Evolutionary conservation across 2,797 vertebrate genomes (phyloP), one percentile per base, ranked within the genome.

Genomic region (Typhlichthys eigenmanni): DNA sequence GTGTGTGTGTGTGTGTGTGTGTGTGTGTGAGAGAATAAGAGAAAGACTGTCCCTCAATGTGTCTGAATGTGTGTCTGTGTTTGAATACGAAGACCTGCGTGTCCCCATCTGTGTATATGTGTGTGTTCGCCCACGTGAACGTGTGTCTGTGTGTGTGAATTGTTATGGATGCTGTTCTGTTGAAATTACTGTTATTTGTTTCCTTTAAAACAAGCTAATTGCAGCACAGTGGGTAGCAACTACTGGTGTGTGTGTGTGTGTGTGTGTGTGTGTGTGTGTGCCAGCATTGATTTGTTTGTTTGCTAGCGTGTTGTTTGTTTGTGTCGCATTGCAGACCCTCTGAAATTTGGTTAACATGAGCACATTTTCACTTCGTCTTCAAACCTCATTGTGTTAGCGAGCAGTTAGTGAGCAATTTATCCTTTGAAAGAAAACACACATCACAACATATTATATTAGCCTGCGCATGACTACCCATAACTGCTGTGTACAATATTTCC

Each of bases 121-220:
- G 45, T 48, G 19, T 19, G 19, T 19, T 19, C 19, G 58, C 12
- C 47, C 34, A 50, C 24, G 60, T 46, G 49, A 50, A 58, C 52
- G 60, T 56, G 47, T 66, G 68, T 60, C 75, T 68, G 66, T 63
- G 66, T 67, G 64, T 45, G 86, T 85, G 86, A 88, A 84, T 83
- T 89, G 87, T 88, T 87, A 87, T 80, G 84, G 86, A 87, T 82
- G 83, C 76, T 71, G 81, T 83, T 86, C 77, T 64, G 84, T 78
- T 81, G 69, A 89, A 91, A 91, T 91, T 76, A 89, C 88, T 85
- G 87, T 91, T 87, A 91, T 90, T 92, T 84, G 77, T 87, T 90
- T 91, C 86, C 85, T 87, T 89, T 87, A 89, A 90, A 88, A 89
- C 86, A 90, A 89, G 86, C 85, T 93, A 92, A 93, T 92, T 92